Evolutionary conservation across 2,888 invertebrate species (phyloP), one percentile per base, ranked within the genome.

Genomic region (Dryobotodes eremita): DNA sequence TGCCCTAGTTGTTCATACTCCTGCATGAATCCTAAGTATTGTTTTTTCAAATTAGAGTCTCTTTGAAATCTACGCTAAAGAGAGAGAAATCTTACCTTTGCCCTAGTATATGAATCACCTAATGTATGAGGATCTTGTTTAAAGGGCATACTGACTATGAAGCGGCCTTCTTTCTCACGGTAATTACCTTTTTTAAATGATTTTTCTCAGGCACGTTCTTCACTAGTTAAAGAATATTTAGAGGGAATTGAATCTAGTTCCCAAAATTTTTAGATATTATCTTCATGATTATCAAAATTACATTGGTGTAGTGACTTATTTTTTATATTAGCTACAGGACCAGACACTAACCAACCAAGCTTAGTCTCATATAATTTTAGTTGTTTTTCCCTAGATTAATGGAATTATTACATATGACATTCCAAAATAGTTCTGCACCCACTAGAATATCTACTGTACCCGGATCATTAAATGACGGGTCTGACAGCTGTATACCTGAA

Each of bases 321-420:
- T 57, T 57, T 57, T n/a, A n/a, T n/a, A 57, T 57, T 57, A 6
- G n/a, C n/a, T n/a, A 57, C 57, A 57, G 3, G n/a, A n/a, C 55
- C 55, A 11, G 55, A 23, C 55, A 57, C 55, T 57, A n/a, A 57
- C 57, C 57, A 57, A 57, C n/a, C n/a, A n/a, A 57, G 13, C 57
- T 59, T 59, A n/a, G 57, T 59, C 7, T 59, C 57, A n/a, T 59
- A 59, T 59, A 59, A 59, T 59, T 59, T 59, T 15, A n/a, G 57
- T 59, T 59, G 57, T 13, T 59, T 59, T 59, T n/a, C 13, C 57
- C n/a, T 15, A 59, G 57, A 59, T 59, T n/a, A 59, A 59, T 59
- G n/a, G 57, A 59, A 59, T 59, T 59, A n/a, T 59, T 59, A 59
- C 57, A 59, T 59, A 59, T n/a, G 57, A 57, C 57, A 57, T 57